Conservation (phyloP, 2,113 vertebrate species). For the Cheirogaleus medius region DNA sequence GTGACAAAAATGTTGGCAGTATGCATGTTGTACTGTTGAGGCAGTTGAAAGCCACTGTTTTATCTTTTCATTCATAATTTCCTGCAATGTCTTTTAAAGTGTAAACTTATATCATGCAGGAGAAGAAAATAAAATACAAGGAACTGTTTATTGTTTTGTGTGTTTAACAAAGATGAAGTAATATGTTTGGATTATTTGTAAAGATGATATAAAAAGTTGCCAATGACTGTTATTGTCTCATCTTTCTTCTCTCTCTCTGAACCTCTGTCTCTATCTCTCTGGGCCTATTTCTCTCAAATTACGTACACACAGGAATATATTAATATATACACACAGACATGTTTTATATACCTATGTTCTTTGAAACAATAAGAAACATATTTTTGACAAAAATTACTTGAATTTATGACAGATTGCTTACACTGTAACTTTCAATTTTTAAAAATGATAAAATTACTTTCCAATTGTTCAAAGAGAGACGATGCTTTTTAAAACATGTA, state of each 20-base stretch:
- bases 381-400: not conserved
- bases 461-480: not conserved
- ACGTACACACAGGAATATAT: fast-evolving
- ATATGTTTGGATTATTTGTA: not conserved
- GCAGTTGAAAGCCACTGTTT: conserved; percentile 66
- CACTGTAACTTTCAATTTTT: not conserved
- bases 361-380: conserved; percentile 20
- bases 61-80: conserved; percentile 83
- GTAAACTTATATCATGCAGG: conserved; percentile 69
- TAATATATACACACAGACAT: not conserved
- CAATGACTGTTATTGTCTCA: not conserved
- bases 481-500: not conserved
- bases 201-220: not conserved
- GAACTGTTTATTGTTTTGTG: not conserved
- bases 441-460: not conserved
- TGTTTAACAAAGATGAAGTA: conserved; percentile 33
- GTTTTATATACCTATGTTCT: not conserved
- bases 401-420: conserved; percentile 17
- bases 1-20: conserved; percentile 79
- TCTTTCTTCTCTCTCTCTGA: not conserved
- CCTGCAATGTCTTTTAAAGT: conserved; percentile 63
- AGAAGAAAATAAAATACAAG: not conserved
- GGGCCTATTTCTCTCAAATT: not conserved
- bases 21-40: conserved; percentile 56
- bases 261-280: not conserved